Evolutionary conservation across 2,113 vertebrate genomes (phyloP), one percentile per base, ranked within the genome.

Genomic region (Grammomys surdaster): DNA sequence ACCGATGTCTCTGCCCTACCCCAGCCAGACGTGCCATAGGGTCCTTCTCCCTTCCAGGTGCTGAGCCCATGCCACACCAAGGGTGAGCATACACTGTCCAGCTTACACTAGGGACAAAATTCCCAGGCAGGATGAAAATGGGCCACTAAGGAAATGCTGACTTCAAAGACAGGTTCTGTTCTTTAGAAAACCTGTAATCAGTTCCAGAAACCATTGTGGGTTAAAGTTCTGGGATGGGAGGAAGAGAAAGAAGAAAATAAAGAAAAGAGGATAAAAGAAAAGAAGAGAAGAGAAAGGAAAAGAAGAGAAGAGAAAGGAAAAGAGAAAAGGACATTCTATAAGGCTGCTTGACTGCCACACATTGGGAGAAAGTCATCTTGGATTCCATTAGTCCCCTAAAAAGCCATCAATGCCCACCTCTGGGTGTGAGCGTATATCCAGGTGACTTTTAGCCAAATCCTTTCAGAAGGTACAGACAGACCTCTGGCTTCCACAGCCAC

Each of bases 31-130:
- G 19, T 76, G 46, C 12, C 60, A 19, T 4, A 48, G 6, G 2
- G 6, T 14, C 48, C 11, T 20, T 4, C 20, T 3, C 54, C 31
- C 36, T 63, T 43, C 2, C 26, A 31, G 4, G 13, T 3, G 1
- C 19, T 43, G 24, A 48, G 54, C 51, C 28, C 13, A 65, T 22
- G 1, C 0, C 2, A 40, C 28, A 20, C 85, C 20, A 12, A 20
- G 26, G 46, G 5, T 3, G 10, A 7, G 72, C 17, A 4, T 1
- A 40, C 12, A 28, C 16, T 3, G 1, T 7, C 2, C 9, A n/a
- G 33, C 19, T 33, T 14, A 7, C 36, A 40, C 0, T 8, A 8
- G 2, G 24, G 26, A 46, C 40, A 46, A 48, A 58, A 13, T 89
- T 26, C 48, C 1, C 22, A 56, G 24, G 36, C 5, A 16, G 16